Evolutionary conservation across 2,888 invertebrate species (phyloP).

Genomic region (Congeria kusceri): DNA sequence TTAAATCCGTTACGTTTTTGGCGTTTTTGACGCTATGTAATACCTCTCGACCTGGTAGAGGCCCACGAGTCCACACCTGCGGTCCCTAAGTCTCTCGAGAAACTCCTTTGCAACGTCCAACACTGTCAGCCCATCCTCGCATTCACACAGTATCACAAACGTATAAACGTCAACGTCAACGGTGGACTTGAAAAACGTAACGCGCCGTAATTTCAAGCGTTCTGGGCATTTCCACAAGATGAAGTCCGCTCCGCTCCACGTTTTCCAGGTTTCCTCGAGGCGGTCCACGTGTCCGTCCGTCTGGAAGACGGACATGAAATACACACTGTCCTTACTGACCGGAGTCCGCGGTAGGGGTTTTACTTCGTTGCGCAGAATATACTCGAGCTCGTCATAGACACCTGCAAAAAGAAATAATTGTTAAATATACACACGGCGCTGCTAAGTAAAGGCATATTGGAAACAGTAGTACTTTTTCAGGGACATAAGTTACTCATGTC

Average conservation of each 20-base stretch:
- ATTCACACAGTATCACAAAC: conserved; percentile 77
- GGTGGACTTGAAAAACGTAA: conserved; percentile 76
- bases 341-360: conserved; percentile 77
- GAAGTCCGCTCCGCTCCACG: conserved; percentile 80
- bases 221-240: conserved; percentile 78
- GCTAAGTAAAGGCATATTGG: too few relatives aligned
- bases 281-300: conserved; percentile 72
- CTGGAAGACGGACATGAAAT: conserved; percentile 77
- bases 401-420: conserved; percentile 52
- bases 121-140: conserved; percentile 76
- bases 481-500: too few relatives aligned
- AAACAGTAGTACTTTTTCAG: too few relatives aligned
- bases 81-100: conserved; percentile 73
- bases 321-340: conserved; percentile 77
- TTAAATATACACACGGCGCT: too few relatives aligned
- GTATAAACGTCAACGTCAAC: conserved; percentile 67
- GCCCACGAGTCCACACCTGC: conserved; percentile 78
- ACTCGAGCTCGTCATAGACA: conserved; percentile 70
- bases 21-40: conserved; percentile 67
- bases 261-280: conserved; percentile 78
- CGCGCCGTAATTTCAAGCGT: conserved; percentile 76
- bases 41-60: conserved; percentile 76
- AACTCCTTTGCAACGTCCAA: conserved; percentile 73
- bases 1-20: not conserved
- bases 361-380: conserved; percentile 66